Conservation (phyloP, 2,888 invertebrate genomes). For the Venusia cambrica region DNA sequence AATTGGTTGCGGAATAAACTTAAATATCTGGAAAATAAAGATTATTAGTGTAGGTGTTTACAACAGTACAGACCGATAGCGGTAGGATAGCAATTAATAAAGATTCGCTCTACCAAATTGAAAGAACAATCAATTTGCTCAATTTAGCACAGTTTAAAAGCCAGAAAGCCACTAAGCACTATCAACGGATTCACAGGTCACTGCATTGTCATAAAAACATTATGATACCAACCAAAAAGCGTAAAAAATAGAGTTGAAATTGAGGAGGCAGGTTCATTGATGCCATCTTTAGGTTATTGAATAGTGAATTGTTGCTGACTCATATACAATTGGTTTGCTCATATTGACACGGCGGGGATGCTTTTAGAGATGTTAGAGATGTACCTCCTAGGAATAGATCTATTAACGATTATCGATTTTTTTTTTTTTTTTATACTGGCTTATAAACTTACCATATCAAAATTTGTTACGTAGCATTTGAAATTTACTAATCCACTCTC, state of each 20-base stretch:
- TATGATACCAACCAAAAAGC: too few relatives aligned
- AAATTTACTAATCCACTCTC: too few relatives aligned
- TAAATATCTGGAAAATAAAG: not conserved
- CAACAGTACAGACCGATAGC: not conserved
- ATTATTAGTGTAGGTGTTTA: too few relatives aligned
- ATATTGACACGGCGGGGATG: constrained; percentile 71
- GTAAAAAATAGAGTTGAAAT: constrained; percentile 12
- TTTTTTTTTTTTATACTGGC: not conserved
- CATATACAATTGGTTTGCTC: constrained; percentile 69
- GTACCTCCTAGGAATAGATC: constrained; percentile 24
- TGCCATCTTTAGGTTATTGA: constrained; percentile 71
- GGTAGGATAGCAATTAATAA: not conserved
- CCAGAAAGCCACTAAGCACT: too few relatives aligned
- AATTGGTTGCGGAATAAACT: constrained; percentile 11
- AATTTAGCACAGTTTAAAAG: constrained; percentile 26
- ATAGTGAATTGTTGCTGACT: constrained; percentile 67
- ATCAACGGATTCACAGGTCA: constrained; percentile 37
- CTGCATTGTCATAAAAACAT: constrained; percentile 36
- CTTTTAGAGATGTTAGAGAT: constrained; percentile 51
- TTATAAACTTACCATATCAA: too few relatives aligned
- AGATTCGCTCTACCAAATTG: constrained; percentile 12
- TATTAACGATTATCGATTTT: constrained; percentile 13
- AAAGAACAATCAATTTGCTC: constrained; percentile 18
- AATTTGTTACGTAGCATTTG: too few relatives aligned
- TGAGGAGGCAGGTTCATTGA: constrained; percentile 34